Evolutionary conservation across 2,797 vertebrate genomes (phyloP).

Genomic region (Chiloscyllium punctatum): DNA sequence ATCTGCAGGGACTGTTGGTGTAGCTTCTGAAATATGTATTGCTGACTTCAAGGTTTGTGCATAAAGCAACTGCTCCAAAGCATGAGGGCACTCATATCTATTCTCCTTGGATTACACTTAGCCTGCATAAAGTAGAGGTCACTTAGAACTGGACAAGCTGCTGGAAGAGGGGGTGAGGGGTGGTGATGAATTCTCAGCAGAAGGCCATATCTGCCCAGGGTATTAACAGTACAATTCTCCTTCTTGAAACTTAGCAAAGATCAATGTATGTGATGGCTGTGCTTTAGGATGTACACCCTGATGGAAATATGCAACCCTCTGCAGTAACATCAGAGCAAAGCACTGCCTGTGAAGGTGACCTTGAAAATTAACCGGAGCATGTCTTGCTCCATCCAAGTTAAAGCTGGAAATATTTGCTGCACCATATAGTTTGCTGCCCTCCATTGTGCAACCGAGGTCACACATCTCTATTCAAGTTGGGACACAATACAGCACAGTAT

Average conservation of each 20-base stretch:
- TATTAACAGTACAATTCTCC: background rate
- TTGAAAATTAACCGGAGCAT: too few relatives aligned
- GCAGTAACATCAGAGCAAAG: too few relatives aligned
- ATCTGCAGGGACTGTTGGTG: background rate
- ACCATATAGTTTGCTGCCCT: too few relatives aligned
- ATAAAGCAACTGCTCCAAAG: background rate
- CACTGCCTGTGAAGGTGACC: too few relatives aligned
- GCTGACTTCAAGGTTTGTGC: background rate
- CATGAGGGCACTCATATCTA: background rate
- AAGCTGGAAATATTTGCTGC: too few relatives aligned
- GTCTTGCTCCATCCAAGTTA: too few relatives aligned
- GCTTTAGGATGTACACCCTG: too few relatives aligned
- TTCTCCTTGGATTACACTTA: background rate
- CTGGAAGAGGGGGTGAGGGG: background rate
- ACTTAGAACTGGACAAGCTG: background rate
- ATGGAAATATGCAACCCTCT: too few relatives aligned
- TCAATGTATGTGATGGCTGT: background rate
- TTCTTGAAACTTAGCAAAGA: background rate
- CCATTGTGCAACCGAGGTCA: too few relatives aligned
- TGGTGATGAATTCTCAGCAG: background rate
- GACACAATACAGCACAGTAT: too few relatives aligned
- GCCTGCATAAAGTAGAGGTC: background rate
- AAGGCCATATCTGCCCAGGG: background rate
- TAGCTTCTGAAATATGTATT: background rate
- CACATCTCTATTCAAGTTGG: too few relatives aligned